These are phyloP conservation scores for Tenrec ecaudatus DNA, from an alignment of 2,113 vertebrate species.

Conservation along the genomic window DNA sequence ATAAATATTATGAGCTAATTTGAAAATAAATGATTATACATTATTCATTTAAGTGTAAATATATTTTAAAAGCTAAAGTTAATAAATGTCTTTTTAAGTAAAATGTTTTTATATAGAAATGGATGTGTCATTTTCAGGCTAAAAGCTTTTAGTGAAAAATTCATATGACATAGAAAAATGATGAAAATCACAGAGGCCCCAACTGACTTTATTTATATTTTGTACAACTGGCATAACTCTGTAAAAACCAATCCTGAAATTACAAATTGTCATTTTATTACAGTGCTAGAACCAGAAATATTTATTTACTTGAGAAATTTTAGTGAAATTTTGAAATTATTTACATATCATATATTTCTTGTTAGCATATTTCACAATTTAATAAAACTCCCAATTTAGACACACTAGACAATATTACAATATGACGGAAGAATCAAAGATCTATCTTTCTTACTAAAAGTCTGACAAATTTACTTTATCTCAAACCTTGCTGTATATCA, in stretches of 20 bases:
- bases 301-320: too few relatives aligned
- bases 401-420: too few relatives aligned
- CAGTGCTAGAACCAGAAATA: neutral
- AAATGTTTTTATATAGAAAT: constrained; percentile 6
- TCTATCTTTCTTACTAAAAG: too few relatives aligned
- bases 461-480: neutral
- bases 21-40: too few relatives aligned
- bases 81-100: neutral
- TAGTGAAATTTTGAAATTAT: too few relatives aligned
- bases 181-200: neutral
- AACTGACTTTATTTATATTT: neutral
- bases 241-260: neutral
- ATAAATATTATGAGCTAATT: too few relatives aligned
- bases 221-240: neutral
- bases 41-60: too few relatives aligned
- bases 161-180: neutral
- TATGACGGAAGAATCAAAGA: too few relatives aligned
- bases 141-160: neutral
- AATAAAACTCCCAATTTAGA: too few relatives aligned
- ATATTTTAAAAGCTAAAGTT: too few relatives aligned
- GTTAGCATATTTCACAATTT: too few relatives aligned
- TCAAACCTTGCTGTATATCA: neutral
- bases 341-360: too few relatives aligned
- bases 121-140: neutral
- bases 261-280: neutral